Base-by-base conservation (phyloP, 1,140 invertebrate genomes). In the Colletes gigas region DNA sequence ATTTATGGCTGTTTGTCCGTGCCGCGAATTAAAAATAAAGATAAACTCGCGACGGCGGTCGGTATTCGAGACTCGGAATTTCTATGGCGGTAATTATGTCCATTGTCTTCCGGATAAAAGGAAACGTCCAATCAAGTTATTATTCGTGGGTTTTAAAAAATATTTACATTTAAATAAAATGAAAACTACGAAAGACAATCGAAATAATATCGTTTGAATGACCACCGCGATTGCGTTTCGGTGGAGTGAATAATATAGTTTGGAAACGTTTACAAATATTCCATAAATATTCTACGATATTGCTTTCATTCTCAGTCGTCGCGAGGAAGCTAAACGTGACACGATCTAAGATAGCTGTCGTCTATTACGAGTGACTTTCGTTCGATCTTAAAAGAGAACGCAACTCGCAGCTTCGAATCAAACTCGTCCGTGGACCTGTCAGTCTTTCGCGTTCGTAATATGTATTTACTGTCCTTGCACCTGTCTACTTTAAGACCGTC, bases 401-500 rank as follows among this genome's bases (percentile, higher is more conserved):
- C 57, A 15, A 72, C 47, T 15, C 1, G 14, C 30, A 44, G 21
- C 72, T 19, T 52, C 30, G 63, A 44, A 54, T 75, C 63, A n/a
- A 62, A 84, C 52, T 77, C 65, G 39, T 71, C 69, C 17, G 59
- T 63, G 41, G 55, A 66, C 54, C 60, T 65, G 77, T 86, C 85
- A 78, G 52, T 30, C 60, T 73, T 72, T 80, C 72, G 83, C 85
- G 83, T 69, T 55, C 57, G 70, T 86, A 87, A 81, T 76, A 60
- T 80, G 68, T 72, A 72, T 71, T 87, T 86, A 78, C 73, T 69
- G 77, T 81, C 73, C 50, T 74, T 54, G 69, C 84, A 81, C 77
- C 84, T 80, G 84, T 77, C 85, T 80, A 65, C 67, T 76, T 77
- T 81, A 86, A 86, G 85, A 65, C 76, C 47, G 79, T 71, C 67